phyloP scores from a whole-genome alignment of 2,888 invertebrate species.

The Perdita meconis region DNA sequence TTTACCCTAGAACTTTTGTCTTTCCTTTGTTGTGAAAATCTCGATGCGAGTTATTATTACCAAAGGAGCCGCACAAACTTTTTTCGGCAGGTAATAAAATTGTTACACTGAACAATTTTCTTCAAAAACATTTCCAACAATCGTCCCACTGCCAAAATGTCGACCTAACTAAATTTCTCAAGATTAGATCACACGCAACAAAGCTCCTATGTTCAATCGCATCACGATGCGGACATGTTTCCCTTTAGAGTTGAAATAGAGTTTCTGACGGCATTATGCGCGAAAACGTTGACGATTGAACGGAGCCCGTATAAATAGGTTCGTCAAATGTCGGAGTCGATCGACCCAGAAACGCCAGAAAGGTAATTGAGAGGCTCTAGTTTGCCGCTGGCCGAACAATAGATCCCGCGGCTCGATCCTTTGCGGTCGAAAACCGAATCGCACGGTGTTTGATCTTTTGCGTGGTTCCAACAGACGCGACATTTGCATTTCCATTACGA shows the following conservation, averaged over 20 bases:
- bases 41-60: no score
- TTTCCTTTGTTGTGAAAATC: no score
- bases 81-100: no score
- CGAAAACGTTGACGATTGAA: constrained; percentile 35
- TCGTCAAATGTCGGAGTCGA: constrained; percentile 53
- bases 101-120: no score
- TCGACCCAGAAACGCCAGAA: constrained; percentile 52
- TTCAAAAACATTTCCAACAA: no score
- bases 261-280: background rate
- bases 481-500: constrained; percentile 55
- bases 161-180: no score
- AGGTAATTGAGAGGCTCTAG: constrained; percentile 53
- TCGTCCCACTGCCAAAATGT: no score
- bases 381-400: constrained; percentile 34
- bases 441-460: constrained; percentile 51
- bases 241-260: no score
- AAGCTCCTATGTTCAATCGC: background rate
- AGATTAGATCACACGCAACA: no score
- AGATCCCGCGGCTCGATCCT: constrained; percentile 38
- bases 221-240: background rate
- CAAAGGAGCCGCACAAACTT: no score
- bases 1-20: no score
- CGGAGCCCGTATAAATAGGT: constrained; percentile 40
- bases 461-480: constrained; percentile 28
- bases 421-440: constrained; percentile 25